Evolutionary conservation across 2,888 invertebrate species (phyloP).

Genomic region (Lithophane semibrunnea): DNA sequence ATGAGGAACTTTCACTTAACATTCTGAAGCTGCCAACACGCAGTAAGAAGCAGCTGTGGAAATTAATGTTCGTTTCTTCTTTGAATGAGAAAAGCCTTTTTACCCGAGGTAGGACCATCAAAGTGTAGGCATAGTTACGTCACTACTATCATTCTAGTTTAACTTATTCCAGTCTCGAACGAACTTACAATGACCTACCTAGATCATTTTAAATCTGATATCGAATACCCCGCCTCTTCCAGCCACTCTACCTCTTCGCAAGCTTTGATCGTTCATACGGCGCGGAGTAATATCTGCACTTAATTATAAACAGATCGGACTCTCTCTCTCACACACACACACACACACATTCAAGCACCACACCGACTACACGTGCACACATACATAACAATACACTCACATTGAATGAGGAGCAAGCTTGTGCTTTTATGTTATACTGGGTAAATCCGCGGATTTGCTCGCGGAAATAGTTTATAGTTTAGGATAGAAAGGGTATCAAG

Average conservation of each 20-base stretch:
- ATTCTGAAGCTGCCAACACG: no score
- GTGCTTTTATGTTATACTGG: conserved; percentile 26
- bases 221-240: conserved; percentile 24
- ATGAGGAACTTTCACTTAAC: no score
- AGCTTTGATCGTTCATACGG: conserved; percentile 67
- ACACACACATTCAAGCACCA: conserved; percentile 12
- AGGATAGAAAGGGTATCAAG: neutral
- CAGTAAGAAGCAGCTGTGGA: no score
- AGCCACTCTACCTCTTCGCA: conserved; percentile 13
- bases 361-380: conserved; percentile 11
- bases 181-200: no score
- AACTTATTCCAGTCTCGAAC: no score
- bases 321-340: conserved; percentile 17
- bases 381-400: conserved; percentile 1
- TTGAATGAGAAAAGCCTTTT: neutral
- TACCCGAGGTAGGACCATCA: no score
- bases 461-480: neutral
- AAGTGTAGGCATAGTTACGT: no score
- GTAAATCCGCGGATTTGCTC: neutral
- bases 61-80: no score
- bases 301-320: conserved; percentile 64
- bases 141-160: neutral
- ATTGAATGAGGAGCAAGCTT: conserved; percentile 16
- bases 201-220: neutral
- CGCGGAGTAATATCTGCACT: conserved; percentile 59